Evolutionary conservation across 2,797 vertebrate genomes (phyloP).

Genomic region (Urosaurus nigricauda): DNA sequence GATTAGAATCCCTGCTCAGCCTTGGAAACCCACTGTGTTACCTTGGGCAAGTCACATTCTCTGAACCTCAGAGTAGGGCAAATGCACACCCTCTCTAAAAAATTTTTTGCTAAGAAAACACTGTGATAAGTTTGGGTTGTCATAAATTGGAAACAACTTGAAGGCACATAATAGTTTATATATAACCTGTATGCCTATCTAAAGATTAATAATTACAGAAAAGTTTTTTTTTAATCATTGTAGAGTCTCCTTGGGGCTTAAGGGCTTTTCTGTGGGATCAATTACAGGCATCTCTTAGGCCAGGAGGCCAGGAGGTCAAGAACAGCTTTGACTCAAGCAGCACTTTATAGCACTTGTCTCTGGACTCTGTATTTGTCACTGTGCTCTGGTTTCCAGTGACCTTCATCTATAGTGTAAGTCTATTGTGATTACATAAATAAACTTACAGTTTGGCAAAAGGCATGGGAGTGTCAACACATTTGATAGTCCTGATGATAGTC

Average conservation of each 20-base stretch:
- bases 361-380: slow-evolving; percentile 19
- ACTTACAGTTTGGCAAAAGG: neutral
- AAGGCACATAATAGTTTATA: neutral
- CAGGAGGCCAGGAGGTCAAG: too few relatives aligned
- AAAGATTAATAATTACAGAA: slow-evolving; percentile 30
- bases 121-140: too few relatives aligned
- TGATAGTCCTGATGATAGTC: too few relatives aligned
- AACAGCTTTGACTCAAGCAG: neutral
- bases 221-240: slow-evolving; percentile 12
- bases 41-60: too few relatives aligned
- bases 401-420: neutral
- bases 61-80: too few relatives aligned
- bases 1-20: too few relatives aligned
- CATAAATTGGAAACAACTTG: too few relatives aligned
- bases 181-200: slow-evolving; percentile 19
- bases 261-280: neutral
- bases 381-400: slow-evolving; percentile 3
- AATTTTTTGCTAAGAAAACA: too few relatives aligned
- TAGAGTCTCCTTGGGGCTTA: neutral
- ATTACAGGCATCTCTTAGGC: slow-evolving; percentile 17
- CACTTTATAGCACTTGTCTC: neutral
- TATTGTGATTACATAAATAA: neutral
- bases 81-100: too few relatives aligned
- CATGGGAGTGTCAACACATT: too few relatives aligned
- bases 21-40: too few relatives aligned